phyloP scores from a whole-genome alignment of 2,797 vertebrate species.

The Ammospiza maritima region DNA sequence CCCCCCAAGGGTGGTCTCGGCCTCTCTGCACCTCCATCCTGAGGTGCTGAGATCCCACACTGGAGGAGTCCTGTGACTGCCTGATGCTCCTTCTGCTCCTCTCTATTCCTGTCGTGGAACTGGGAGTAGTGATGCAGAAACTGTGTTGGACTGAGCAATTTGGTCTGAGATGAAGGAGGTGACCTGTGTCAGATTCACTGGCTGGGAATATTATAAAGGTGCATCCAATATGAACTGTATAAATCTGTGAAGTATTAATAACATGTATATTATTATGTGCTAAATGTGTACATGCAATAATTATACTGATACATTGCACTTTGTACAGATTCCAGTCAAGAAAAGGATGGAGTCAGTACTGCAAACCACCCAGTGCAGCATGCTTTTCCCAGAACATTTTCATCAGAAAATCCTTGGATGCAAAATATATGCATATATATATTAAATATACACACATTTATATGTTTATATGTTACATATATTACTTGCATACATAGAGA shows the following conservation, averaged over 20 bases:
- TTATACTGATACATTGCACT: background rate
- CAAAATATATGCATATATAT: accelerated
- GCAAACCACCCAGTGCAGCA: background rate
- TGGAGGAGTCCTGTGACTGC: background rate
- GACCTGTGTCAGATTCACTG: background rate
- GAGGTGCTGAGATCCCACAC: too few species aligned
- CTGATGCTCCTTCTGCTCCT: background rate
- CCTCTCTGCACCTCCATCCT: too few species aligned
- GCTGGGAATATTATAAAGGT: background rate
- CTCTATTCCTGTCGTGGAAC: background rate
- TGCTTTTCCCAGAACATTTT: background rate
- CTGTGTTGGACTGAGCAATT: background rate
- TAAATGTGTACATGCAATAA: background rate
- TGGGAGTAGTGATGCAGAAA: background rate
- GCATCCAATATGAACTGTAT: background rate
- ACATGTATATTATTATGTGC: background rate
- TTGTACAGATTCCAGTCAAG: background rate
- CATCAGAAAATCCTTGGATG: background rate
- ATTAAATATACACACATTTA: background rate
- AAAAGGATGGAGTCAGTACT: background rate
- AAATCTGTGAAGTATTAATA: background rate
- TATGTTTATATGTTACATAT: accelerated
- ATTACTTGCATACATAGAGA: background rate
- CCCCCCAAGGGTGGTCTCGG: too few species aligned
- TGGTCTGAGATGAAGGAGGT: background rate